Evolutionary conservation across 2,113 vertebrate genomes (phyloP), one percentile per base, ranked within the genome.

Genomic region (Lichenostomus cassidix): DNA sequence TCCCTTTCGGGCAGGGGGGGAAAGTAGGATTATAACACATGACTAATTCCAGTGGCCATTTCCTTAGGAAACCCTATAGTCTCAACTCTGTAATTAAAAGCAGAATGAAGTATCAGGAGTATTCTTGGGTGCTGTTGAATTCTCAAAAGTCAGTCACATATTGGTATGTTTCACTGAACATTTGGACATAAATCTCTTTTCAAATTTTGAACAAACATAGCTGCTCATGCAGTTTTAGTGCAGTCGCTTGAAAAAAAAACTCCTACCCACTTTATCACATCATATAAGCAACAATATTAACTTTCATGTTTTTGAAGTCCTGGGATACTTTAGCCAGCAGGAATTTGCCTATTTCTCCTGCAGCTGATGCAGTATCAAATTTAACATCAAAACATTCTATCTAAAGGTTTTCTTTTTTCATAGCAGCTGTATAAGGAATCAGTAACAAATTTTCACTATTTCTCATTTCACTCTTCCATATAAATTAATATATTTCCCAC

Each of bases 1-100:
- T 86, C 37, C 12, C 15, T 77, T 59, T 52, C 35, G 5, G 22
- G 0, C 2, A 19, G 0, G 2, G 1, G 29, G 14, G 3, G 9
- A 46, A 46, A 5, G 16, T 20, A 56, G 16, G 16, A 25, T 50
- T 63, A 63, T 81, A 21, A n/a, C 41, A 46, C 11, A 18, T 17
- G 35, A 76, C 50, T 58, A 76, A 58, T 71, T 83, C 33, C 44
- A 75, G 9, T 28, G 9, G 33, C 12, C 27, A 24, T 27, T 59
- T 74, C 29, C 22, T 49, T 58, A 55, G 42, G 39, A 94, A 27
- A 1, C 2, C 5, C 6, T 18, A 5, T 5, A 83, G 23, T 77
- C 10, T 50, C 25, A 74, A 14, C 13, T 86, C 23, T 77, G 16
- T 47, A 85, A 53, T 39, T 83, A 58, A 55, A 88, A 69, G 33